Evolutionary conservation across 2,113 vertebrate genomes (phyloP).

Genomic region (Diphyllodes magnificus): DNA sequence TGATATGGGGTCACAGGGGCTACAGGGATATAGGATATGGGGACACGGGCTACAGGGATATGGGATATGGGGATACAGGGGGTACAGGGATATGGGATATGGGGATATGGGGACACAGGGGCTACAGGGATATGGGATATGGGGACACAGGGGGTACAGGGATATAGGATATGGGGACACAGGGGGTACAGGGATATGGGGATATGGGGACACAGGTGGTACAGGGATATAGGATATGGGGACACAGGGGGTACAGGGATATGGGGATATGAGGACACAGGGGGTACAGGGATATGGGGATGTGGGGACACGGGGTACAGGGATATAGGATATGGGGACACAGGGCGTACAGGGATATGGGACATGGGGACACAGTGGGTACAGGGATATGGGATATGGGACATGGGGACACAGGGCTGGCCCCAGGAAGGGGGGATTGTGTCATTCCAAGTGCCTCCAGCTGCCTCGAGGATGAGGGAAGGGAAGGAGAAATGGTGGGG

Average conservation of each 20-base stretch:
- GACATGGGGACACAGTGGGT: not conserved
- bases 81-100: too few relatives aligned
- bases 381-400: not conserved
- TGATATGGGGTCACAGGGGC: too few relatives aligned
- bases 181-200: too few relatives aligned
- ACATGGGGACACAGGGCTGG: not conserved
- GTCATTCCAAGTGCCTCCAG: not conserved
- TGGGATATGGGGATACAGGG: too few relatives aligned
- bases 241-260: too few relatives aligned
- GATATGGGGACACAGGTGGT: too few relatives aligned
- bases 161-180: too few relatives aligned
- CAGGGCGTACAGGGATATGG: not conserved
- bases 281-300: not conserved
- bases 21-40: too few relatives aligned
- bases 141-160: not conserved
- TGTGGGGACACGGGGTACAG: not conserved
- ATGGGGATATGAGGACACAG: not conserved
- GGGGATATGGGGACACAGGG: not conserved
- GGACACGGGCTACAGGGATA: too few relatives aligned
- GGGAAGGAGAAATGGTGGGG: not conserved
- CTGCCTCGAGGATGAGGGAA: not conserved
- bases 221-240: too few relatives aligned
- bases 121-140: too few relatives aligned
- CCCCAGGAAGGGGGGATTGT: not conserved
- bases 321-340: not conserved